phyloP scores from a whole-genome alignment of 92 coral and sea anemone genomes.

The Zoanthus sansibaricus region DNA sequence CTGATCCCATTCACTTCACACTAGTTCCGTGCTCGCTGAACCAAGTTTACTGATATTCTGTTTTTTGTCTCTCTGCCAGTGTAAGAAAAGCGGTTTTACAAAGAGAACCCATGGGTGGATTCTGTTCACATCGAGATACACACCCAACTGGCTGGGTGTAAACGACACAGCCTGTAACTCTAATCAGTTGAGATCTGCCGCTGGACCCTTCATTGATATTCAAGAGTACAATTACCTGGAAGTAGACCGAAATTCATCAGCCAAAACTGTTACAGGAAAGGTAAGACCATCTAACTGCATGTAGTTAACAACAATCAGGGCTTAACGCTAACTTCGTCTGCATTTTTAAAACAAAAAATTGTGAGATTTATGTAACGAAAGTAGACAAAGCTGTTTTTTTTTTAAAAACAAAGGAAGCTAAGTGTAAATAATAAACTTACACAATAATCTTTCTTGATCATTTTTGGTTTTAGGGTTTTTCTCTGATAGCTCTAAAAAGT shows the following conservation, averaged over 20 bases:
- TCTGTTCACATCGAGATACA: neutral
- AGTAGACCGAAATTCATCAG: neutral
- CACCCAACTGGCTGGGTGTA: neutral
- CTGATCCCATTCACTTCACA: too few species aligned
- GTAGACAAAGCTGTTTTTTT: too few species aligned
- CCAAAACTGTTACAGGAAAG: neutral
- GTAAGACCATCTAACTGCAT: neutral
- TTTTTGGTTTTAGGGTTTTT: too few species aligned
- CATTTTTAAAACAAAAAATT: too few species aligned
- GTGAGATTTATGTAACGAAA: too few species aligned
- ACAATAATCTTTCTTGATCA: too few species aligned
- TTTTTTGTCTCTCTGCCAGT: neutral
- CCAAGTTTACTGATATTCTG: neutral
- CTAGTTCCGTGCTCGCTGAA: too few species aligned
- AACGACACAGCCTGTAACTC: constrained; percentile 2
- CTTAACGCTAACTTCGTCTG: too few species aligned
- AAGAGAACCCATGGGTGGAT: neutral
- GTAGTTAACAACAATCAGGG: too few species aligned
- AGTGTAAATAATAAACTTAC: too few species aligned
- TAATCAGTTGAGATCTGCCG: neutral
- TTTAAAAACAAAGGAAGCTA: too few species aligned
- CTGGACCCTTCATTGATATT: neutral
- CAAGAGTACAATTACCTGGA: neutral
- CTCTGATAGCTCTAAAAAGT: too few species aligned
- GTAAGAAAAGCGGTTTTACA: neutral